Conservation (phyloP, 1,140 invertebrate species). For the Drosophila paulistorum region DNA sequence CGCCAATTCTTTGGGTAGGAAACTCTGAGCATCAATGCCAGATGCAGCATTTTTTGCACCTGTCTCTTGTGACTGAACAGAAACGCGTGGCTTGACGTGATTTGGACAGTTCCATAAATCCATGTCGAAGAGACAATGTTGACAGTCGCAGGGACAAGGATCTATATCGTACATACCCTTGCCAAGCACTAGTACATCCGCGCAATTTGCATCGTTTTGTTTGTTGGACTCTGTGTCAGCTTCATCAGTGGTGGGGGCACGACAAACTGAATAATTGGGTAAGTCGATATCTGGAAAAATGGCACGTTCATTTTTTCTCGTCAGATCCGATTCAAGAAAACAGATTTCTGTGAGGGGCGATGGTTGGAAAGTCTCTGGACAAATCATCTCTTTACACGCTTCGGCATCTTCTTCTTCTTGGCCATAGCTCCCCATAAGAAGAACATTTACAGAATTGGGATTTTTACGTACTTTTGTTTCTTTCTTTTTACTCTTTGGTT, state of each 20-base stretch:
- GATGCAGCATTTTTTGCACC: neutral
- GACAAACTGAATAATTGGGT: constrained; percentile 47
- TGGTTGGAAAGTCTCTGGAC: neutral
- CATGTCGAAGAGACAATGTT: neutral
- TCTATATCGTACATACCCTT: neutral
- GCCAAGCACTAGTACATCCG: constrained; percentile 46
- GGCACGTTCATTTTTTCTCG: constrained; percentile 28
- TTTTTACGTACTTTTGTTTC: neutral
- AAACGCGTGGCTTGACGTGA: neutral
- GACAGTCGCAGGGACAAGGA: constrained; percentile 6
- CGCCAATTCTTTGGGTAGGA: neutral
- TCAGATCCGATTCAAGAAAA: constrained; percentile 48
- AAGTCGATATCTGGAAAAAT: constrained; percentile 41
- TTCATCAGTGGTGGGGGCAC: constrained; percentile 9
- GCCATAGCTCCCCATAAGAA: constrained; percentile 43
- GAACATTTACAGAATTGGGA: constrained; percentile 48
- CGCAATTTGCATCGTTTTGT: neutral
- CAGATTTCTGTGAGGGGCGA: constrained; percentile 34
- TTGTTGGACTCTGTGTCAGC: neutral
- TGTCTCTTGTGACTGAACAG: neutral
- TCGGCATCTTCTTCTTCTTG: constrained; percentile 2
- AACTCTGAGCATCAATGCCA: no score
- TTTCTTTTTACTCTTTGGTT: neutral
- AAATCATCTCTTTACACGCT: constrained; percentile 2
- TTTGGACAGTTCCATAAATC: constrained; percentile 10